Conservation (phyloP, 35 echinoderm and acorn worm species). For the Acanthaster planci region DNA sequence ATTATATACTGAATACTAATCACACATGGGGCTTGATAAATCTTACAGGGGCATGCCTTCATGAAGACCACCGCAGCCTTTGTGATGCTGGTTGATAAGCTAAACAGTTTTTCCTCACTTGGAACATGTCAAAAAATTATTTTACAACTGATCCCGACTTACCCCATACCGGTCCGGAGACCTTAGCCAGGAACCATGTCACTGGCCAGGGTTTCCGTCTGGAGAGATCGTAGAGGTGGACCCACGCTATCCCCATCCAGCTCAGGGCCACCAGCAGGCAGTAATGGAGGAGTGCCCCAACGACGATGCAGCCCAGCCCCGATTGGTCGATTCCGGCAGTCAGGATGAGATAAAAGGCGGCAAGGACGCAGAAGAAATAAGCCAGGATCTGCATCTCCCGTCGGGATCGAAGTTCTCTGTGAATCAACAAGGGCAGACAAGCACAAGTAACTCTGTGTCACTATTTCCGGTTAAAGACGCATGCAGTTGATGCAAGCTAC, state of each 20-base stretch:
- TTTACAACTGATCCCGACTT: neutral
- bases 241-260: neutral
- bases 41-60: no score
- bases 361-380: neutral
- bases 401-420: neutral
- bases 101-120: no score
- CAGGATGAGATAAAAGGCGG: neutral
- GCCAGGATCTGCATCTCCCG: neutral
- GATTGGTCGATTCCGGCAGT: neutral
- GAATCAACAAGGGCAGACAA: neutral
- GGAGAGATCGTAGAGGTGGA: neutral
- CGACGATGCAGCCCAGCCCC: neutral
- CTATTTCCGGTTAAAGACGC: no score
- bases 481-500: no score
- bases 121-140: neutral
- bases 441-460: no score
- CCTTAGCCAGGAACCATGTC: slow-evolving; percentile 1
- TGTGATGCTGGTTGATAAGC: no score
- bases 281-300: neutral
- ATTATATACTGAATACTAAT: no score
- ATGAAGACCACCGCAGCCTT: no score
- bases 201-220: neutral
- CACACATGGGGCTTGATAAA: no score
- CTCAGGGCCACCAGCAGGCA: neutral
- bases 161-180: slow-evolving; percentile 5